Evolutionary conservation across 2,888 invertebrate species (phyloP).

Genomic region (Notodromas monacha): DNA sequence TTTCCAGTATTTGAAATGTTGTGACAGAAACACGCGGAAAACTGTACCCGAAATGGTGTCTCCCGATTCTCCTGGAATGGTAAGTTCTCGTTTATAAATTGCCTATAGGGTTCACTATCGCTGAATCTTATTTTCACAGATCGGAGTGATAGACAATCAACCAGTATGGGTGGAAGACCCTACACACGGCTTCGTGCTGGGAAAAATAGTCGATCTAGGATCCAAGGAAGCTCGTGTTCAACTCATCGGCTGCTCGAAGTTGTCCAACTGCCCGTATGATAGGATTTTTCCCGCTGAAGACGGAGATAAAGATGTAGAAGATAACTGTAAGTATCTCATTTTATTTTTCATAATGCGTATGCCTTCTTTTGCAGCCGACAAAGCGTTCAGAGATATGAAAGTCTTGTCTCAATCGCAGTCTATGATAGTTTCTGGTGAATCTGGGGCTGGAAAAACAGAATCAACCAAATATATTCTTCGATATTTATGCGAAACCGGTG

Average conservation of each 20-base stretch:
- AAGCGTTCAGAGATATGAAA: conserved; percentile 88
- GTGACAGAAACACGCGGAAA: no score
- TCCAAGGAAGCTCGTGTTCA: conserved; percentile 34
- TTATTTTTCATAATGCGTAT: no score
- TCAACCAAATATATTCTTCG: conserved; percentile 86
- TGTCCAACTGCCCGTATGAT: conserved; percentile 38
- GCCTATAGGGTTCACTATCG: no score
- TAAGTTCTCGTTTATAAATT: no score
- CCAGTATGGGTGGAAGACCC: conserved; percentile 80
- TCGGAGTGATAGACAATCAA: conserved; percentile 18
- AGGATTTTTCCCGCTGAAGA: conserved; percentile 69
- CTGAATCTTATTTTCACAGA: no score
- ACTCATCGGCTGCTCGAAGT: conserved; percentile 25
- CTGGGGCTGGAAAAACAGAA: conserved; percentile 92
- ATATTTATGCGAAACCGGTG: conserved; percentile 68
- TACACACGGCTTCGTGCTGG: conserved; percentile 57
- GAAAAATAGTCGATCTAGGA: conserved; percentile 45
- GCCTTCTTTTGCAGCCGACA: conserved; percentile 82
- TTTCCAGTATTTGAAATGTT: no score
- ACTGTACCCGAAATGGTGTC: no score
- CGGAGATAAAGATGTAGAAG: conserved; percentile 52
- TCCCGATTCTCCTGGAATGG: no score
- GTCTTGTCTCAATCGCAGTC: conserved; percentile 72
- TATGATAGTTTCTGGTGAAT: conserved; percentile 79
- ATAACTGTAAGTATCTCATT: conserved; percentile 60